Evolutionary conservation across 2,113 vertebrate genomes (phyloP), one percentile per base, ranked within the genome.

Genomic region (Hippocampus abdominalis): DNA sequence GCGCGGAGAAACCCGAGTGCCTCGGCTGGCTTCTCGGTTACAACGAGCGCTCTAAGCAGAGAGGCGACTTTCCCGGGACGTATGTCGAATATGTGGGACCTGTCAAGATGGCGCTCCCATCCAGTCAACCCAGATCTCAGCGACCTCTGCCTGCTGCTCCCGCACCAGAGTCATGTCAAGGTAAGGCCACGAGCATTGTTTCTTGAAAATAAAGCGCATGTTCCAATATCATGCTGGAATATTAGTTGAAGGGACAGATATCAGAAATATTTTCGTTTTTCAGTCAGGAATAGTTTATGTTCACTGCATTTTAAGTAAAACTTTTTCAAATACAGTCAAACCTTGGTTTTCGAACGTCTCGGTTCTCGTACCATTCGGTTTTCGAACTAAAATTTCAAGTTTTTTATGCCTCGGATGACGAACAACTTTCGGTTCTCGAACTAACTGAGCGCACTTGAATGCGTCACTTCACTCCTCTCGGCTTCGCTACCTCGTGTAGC

Each of bases 1-100:
- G 92, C 0, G 95, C 92, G 82, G 91, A 94, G 87, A 91, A 84
- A 36, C 96, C 96, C 0, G 91, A 94, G 59, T 88, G 56, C 3
- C 91, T 98, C 1, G 96, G 95, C 66, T 98, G 96, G 96, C 95
- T 98, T 74, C 90, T 95, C 10, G 96, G 96, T 0, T 88, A 94
- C 91, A 98, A 98, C 0, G 94, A 98, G 79, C 92, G 94, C 70
- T 95, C 95, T 48, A 94, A 94, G 75, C 96, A 97, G 88, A 94
- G 94, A 25, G 96, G 96, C 0, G 95, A 96, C 85, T 98, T 98
- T 65, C 96, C 96, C 0, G 96, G 96, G 73, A 98, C 96, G 0
- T 98, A 96, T 0, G 96, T 98, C 21, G 91, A 96, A 88, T 98
- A 95, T 2, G 87, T 96, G 63, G 95, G 96, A 21, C 93, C 93